phyloP scores from a whole-genome alignment of 2,113 vertebrate genomes.

The Neodontobutis hainanensis region DNA sequence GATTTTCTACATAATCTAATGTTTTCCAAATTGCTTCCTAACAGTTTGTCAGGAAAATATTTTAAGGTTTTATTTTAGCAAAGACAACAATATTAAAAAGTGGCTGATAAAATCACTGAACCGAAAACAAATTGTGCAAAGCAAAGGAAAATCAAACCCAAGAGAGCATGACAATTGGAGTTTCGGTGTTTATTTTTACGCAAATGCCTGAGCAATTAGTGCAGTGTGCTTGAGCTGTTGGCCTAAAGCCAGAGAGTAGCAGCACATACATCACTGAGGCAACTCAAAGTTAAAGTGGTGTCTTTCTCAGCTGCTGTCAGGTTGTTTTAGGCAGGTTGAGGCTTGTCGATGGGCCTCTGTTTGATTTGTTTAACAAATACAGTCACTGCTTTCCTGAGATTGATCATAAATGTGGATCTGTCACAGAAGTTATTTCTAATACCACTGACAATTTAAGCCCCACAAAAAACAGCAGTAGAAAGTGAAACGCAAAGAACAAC shows the following conservation, averaged over 20 bases:
- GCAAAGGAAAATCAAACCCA: not conserved
- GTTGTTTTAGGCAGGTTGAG: not conserved
- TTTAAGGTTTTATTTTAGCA: too few species aligned
- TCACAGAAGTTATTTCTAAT: not conserved
- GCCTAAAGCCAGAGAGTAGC: not conserved
- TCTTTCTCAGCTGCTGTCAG: not conserved
- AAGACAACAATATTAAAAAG: too few species aligned
- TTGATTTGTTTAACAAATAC: constrained; percentile 2
- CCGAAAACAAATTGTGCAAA: not conserved
- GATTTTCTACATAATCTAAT: too few species aligned
- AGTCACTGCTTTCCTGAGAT: not conserved
- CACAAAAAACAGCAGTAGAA: not conserved
- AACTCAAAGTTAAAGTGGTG: not conserved
- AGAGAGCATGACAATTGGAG: not conserved
- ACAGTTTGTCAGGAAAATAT: too few species aligned
- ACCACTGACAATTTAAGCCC: not conserved
- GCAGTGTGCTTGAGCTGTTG: not conserved
- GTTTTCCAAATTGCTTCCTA: too few species aligned
- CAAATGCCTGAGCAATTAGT: not conserved
- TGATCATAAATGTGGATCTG: not conserved
- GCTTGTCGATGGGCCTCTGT: not conserved
- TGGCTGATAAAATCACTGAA: too few species aligned
- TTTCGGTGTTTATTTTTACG: not conserved
- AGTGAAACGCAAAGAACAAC: too few species aligned
- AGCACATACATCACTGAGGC: not conserved